Conservation (phyloP, 2,888 invertebrate genomes). For the Dendrolimus houi region DNA sequence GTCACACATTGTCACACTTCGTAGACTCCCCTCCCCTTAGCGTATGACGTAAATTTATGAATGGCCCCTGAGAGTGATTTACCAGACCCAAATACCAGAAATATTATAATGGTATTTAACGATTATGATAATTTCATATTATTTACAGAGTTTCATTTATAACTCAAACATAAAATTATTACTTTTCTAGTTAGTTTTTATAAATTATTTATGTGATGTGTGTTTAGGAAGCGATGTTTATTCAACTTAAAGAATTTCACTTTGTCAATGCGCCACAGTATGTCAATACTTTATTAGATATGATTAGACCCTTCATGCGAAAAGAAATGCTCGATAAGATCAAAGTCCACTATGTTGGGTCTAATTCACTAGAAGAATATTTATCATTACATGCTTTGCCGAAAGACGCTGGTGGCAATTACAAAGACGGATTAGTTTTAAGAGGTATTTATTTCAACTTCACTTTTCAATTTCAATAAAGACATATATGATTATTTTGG, state of each 20-base stretch:
- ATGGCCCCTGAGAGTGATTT: no score
- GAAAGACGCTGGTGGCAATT: slow-evolving; percentile 75
- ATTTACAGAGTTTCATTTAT: no score
- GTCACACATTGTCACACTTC: no score
- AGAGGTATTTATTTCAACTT: slow-evolving; percentile 23
- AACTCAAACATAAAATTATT: no score
- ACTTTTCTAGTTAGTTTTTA: not conserved
- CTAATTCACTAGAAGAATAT: slow-evolving; percentile 62
- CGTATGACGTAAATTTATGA: no score
- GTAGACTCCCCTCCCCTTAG: no score
- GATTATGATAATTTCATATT: no score
- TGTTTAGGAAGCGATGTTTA: slow-evolving; percentile 78
- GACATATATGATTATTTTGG: no score
- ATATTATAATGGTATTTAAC: no score
- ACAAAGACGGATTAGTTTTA: slow-evolving; percentile 23
- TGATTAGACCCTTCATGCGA: slow-evolving; percentile 84
- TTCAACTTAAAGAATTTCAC: slow-evolving; percentile 79
- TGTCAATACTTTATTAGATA: slow-evolving; percentile 79
- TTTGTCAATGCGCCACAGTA: slow-evolving; percentile 81
- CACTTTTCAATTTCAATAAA: no score
- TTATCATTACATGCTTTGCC: slow-evolving; percentile 74
- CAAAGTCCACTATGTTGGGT: slow-evolving; percentile 64
- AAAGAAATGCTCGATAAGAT: slow-evolving; percentile 74
- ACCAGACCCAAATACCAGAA: no score
- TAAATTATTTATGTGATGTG: slow-evolving; percentile 3